Base-by-base conservation (phyloP, 2,797 vertebrate species). In the Falco columbarius region DNA sequence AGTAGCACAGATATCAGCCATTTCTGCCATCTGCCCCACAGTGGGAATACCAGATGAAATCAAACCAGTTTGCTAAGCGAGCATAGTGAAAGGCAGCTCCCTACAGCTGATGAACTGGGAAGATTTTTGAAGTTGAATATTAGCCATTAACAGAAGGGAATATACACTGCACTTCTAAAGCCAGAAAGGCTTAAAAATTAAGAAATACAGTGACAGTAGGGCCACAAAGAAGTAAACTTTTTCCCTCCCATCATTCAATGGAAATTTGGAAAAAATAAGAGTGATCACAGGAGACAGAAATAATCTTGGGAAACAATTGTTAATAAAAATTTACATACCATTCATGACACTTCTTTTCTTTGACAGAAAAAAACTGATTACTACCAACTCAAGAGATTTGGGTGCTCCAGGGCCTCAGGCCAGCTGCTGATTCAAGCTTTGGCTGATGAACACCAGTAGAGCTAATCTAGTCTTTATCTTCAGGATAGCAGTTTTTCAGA, bases 11-110 rank as follows among this genome's bases (percentile, higher is more conserved):
- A 85, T 80, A 96, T 87, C 74, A 87, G 67, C 29, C 81, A 71
- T 82, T 90, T 85, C 86, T 88, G 61, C 91, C 92, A 93, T 96
- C 94, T 97, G 89, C 49, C 89, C 95, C 77, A 65, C 84, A 91
- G 71, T 84, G 81, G 81, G 89, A 96, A 89, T 89, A 92, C 40
- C 18, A 94, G 40, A 89, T 74, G 40, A 95, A 94, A 89, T 89
- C 71, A 93, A 91, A 85, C 29, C 49, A 20, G 44, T 93, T 71
- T 80, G 36, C 52, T 92, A 92, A 92, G 44, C 49, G 58, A 79
- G 15, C 46, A n/a, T 16, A 68, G 80, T 54, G n/a, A 87, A 84
- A 85, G 42, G n/a, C 83, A 89, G n/a, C 55, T 92, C 42, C 59
- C 63, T 87, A 67, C 32, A 87, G 59, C 59, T 85, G 55, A 93